Base-by-base conservation (phyloP, 2,797 vertebrate species). In the Sebastes trivittatus region DNA sequence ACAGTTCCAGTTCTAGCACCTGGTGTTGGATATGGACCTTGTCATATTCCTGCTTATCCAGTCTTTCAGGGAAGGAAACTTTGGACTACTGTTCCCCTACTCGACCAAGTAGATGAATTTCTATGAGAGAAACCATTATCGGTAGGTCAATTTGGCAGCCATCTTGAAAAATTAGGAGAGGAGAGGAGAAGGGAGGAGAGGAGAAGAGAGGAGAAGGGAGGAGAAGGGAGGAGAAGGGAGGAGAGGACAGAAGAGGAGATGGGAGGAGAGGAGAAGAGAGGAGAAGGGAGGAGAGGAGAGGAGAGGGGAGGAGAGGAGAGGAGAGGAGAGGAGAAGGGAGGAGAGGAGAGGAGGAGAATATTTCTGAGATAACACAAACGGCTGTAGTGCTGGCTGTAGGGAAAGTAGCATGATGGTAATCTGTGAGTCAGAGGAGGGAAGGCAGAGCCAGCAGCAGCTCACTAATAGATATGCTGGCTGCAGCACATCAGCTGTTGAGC, bases 401-500 rank as follows among this genome's bases (percentile, higher is more conserved):
- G 29, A 55, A 49, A 82, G 78, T 66, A 78, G 81, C 73, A 78
- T 60, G 67, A 82, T 62, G 76, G 22, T 85, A 84, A 85, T 85
- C 64, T 84, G 22, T 82, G 77, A 81, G 81, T 88, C 42, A 61
- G 82, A 77, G 71, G 58, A 85, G 42, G 20, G 54, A 68, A 68
- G 32, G 52, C 54, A 65, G 63, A 78, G 80, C 71, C 77, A 77
- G 64, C 65, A 86, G 81, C 68, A 83, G 76, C 71, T 74, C 76
- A 32, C 81, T 70, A 54, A 82, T 61, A 82, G 77, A 92, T 81
- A 71, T 58, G 59, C 69, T 16, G 58, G 20, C 64, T 77, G 85
- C 83, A 80, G 52, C 74, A 80, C 55, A 89, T 85, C 81, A 78
- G 78, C 78, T 68, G 80, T 85, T 83, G 63, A 75, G 75, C 76